A percentile compares a stretch with the other conserved stretches of the same genome.
Conservation (phyloP, 2,797 vertebrate genomes). For the Diceros bicornis region DNA sequence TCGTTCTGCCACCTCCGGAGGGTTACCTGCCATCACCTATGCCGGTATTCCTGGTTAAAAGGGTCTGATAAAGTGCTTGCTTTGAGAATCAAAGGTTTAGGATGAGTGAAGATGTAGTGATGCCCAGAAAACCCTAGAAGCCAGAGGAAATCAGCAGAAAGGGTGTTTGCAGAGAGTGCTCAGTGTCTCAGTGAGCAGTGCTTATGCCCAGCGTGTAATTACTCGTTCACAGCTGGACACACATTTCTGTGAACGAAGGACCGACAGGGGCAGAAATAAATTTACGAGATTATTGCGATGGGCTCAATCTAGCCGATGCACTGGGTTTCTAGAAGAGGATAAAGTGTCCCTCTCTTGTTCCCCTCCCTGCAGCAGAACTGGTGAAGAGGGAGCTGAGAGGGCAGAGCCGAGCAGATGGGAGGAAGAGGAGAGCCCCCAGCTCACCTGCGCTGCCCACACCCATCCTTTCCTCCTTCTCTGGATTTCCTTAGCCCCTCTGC, state of each 20-base stretch:
- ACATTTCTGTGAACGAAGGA: background rate
- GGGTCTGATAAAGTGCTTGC: background rate
- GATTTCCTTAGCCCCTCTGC: no score
- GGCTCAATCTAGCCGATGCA: background rate
- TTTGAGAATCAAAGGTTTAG: background rate
- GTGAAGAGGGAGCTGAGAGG: no score
- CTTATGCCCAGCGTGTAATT: no score
- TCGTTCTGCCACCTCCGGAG: background rate
- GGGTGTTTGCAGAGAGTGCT: no score
- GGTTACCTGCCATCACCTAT: background rate
- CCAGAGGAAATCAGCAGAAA: no score
- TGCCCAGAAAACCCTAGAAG: no score
- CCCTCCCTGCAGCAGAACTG: no score
- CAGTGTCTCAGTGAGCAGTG: no score
- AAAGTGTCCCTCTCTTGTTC: background rate
- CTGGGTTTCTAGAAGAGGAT: background rate
- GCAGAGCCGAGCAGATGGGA: background rate
- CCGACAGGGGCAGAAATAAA: background rate
- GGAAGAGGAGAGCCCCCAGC: background rate
- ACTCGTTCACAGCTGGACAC: background rate
- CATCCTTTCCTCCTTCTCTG: background rate
- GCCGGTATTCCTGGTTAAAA: background rate
- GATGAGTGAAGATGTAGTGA: fast-evolving
- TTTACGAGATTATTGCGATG: background rate
- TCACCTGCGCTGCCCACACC: background rate